A percentile compares a stretch with the other conserved stretches of the same genome.
Conservation (phyloP, 2,797 vertebrate species). For the Silurus aristotelis region DNA sequence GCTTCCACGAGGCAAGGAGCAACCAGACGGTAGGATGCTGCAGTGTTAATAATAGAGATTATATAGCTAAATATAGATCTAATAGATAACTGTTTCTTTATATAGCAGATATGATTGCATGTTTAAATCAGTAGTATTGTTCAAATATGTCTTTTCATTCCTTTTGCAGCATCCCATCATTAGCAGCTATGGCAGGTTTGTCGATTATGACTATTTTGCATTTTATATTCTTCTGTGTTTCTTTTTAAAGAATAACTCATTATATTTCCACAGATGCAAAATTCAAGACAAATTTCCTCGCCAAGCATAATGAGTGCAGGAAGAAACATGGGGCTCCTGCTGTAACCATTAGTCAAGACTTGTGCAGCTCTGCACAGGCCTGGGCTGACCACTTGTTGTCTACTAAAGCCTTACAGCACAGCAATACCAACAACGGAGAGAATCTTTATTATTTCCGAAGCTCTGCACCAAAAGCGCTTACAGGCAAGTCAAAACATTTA, state of each 20-base stretch:
- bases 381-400: conserved; percentile 57
- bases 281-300: conserved; percentile 53
- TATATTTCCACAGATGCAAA: conserved; percentile 33
- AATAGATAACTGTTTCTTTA: neutral
- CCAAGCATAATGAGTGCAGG: conserved; percentile 56
- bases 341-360: conserved; percentile 44
- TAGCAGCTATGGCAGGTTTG: conserved; percentile 39
- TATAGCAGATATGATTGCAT: neutral
- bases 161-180: conserved; percentile 1
- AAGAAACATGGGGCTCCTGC: conserved; percentile 41
- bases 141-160: neutral
- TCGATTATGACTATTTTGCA: neutral
- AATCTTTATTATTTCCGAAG: conserved; percentile 56
- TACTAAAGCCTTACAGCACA: conserved; percentile 40
- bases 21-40: conserved; percentile 2
- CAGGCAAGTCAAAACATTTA: neutral
- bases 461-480: conserved; percentile 1
- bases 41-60: neutral
- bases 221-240: neutral
- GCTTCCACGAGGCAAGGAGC: neutral
- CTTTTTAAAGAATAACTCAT: neutral
- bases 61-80: too few species aligned
- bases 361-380: conserved; percentile 47
- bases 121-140: neutral
- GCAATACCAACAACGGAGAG: conserved; percentile 51